Percentiles rank a stretch among this genome's conserved stretches.
phyloP scores from a whole-genome alignment of 2,888 invertebrate species.

The Vannuccia rotundouncinata region DNA sequence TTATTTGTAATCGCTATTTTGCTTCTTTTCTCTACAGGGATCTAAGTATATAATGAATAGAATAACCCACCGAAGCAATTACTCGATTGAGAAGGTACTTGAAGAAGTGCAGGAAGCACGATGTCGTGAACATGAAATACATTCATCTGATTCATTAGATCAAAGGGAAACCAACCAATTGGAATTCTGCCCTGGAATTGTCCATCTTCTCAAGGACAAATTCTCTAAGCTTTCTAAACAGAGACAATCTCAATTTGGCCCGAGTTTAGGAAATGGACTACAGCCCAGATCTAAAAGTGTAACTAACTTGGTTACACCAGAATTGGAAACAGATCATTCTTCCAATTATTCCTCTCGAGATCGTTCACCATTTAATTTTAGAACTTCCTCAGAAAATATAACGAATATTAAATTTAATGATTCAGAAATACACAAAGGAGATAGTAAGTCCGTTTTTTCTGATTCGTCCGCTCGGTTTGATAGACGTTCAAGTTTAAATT shows the following conservation, averaged over 20 bases:
- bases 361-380: background rate
- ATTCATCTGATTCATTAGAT: too few species aligned
- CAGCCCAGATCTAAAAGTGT: background rate
- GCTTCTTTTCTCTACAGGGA: too few species aligned
- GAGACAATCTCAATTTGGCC: background rate
- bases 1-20: too few species aligned
- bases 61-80: background rate
- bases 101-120: background rate
- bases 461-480: background rate
- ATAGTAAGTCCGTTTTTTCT: background rate
- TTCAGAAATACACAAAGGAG: background rate
- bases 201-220: conserved; percentile 1
- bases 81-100: conserved; percentile 7
- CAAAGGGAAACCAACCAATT: background rate
- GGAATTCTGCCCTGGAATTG: conserved; percentile 8
- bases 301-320: background rate
- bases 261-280: background rate
- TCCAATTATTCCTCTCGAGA: background rate
- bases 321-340: background rate
- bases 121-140: background rate
- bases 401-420: background rate
- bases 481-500: background rate
- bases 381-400: background rate
- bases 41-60: too few species aligned
- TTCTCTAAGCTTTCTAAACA: background rate